Conservation (phyloP, 2,888 invertebrate species). For the Nymphalis c-album region DNA sequence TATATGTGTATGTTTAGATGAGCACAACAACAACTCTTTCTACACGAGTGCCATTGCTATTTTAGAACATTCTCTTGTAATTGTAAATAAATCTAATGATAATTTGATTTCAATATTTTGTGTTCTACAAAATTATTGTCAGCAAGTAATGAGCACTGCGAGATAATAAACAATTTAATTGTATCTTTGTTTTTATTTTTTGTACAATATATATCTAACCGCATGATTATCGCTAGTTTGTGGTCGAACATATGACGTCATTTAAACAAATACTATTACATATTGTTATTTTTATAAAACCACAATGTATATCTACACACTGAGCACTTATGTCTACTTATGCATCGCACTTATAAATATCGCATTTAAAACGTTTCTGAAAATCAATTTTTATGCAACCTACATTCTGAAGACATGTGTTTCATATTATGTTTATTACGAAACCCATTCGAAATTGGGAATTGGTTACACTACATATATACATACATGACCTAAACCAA, state of each 20-base stretch:
- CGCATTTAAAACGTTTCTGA: not conserved
- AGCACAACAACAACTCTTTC: slow-evolving; percentile 32
- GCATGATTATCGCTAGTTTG: too few relatives aligned
- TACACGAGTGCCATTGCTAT: slow-evolving; percentile 60
- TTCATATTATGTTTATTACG: not conserved
- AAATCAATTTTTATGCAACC: not conserved
- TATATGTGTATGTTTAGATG: slow-evolving; percentile 37
- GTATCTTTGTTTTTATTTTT: slow-evolving; percentile 47
- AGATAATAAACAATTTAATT: slow-evolving; percentile 66
- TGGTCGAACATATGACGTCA: too few relatives aligned
- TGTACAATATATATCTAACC: slow-evolving; percentile 25
- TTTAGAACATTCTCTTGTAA: slow-evolving; percentile 43
- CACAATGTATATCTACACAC: too few relatives aligned
- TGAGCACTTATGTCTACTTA: too few relatives aligned
- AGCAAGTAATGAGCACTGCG: slow-evolving; percentile 69
- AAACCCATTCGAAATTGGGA: too few relatives aligned
- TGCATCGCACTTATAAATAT: too few relatives aligned
- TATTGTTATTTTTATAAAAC: too few relatives aligned
- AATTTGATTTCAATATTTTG: slow-evolving; percentile 62
- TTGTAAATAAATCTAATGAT: slow-evolving; percentile 54
- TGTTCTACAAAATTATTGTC: slow-evolving; percentile 62
- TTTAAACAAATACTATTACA: too few relatives aligned
- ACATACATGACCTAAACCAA: too few relatives aligned
- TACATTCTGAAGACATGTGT: not conserved
- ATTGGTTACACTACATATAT: too few relatives aligned